Evolutionary conservation across 1,140 invertebrate genomes (phyloP).

Genomic region (Drosophila gunungcola): DNA sequence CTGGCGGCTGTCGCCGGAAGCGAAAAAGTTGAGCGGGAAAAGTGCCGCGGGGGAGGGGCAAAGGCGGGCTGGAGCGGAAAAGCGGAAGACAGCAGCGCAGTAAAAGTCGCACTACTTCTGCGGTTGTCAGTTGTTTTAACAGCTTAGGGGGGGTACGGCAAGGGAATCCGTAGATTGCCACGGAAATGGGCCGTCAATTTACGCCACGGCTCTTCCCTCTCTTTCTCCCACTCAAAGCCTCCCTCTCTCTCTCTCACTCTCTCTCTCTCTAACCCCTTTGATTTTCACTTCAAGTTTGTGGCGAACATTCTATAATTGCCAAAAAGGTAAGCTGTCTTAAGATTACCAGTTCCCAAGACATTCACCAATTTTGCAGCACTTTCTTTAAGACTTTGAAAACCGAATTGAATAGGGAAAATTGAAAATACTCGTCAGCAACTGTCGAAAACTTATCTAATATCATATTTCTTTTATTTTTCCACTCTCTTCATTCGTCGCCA

Average conservation of each 20-base stretch:
- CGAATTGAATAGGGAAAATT: constrained; percentile 22
- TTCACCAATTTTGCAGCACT: background rate
- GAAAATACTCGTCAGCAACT: constrained; percentile 38
- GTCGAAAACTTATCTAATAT: constrained; percentile 43
- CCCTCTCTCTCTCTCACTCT: background rate
- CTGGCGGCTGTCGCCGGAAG: constrained; percentile 80
- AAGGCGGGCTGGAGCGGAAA: constrained; percentile 2
- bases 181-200: constrained; percentile 81
- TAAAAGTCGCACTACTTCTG: constrained; percentile 83
- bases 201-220: constrained; percentile 25
- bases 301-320: constrained; percentile 12
- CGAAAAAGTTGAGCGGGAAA: constrained; percentile 66
- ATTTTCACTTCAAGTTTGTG: constrained; percentile 45
- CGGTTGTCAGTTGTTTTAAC: constrained; percentile 82
- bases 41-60: constrained; percentile 4
- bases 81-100: constrained; percentile 74
- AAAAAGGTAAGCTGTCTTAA: constrained; percentile 3
- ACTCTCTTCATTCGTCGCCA: constrained; percentile 25
- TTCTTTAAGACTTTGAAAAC: background rate
- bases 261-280: constrained; percentile 40
- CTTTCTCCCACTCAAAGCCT: background rate
- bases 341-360: background rate
- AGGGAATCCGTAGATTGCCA: constrained; percentile 41
- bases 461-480: constrained; percentile 9
- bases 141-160: constrained; percentile 51